Conservation (phyloP, 2,888 invertebrate genomes). For the Drosophila monieri region DNA sequence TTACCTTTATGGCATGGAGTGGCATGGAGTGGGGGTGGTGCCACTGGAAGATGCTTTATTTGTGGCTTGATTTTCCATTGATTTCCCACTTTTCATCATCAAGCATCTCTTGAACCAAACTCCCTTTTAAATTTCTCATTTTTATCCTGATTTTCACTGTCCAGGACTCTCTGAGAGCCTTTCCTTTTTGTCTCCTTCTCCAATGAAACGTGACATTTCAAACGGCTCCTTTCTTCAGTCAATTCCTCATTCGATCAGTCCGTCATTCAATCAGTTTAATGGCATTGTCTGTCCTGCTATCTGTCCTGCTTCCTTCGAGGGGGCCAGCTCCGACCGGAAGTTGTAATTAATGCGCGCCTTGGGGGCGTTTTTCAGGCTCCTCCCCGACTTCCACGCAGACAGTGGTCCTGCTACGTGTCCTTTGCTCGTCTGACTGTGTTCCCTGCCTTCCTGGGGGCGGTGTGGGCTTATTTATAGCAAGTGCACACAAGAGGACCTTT, state of each 20-base stretch:
- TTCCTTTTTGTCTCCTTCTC: constrained; percentile 12
- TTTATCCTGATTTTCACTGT: not conserved
- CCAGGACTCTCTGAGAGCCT: not conserved
- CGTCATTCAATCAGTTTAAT: constrained; percentile 70
- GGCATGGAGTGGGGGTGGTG: constrained; percentile 5
- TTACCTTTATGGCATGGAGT: constrained; percentile 11
- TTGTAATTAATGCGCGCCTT: constrained; percentile 76
- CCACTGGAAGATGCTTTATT: not conserved
- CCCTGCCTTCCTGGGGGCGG: not conserved
- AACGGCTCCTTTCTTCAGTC: constrained; percentile 42
- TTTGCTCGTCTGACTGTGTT: not conserved
- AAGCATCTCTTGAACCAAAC: not conserved
- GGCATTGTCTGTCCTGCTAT: constrained; percentile 44
- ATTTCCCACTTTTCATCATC: not conserved
- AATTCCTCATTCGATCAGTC: constrained; percentile 53
- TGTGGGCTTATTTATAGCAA: constrained; percentile 37
- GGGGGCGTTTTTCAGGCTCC: constrained; percentile 60
- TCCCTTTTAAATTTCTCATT: not conserved
- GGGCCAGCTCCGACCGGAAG: constrained; percentile 63
- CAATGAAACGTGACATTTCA: constrained; percentile 67
- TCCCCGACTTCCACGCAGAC: constrained; percentile 12
- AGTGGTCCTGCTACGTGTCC: constrained; percentile 46
- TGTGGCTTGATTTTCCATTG: not conserved
- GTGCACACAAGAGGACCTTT: constrained; percentile 40
- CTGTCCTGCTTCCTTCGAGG: constrained; percentile 32